Evolutionary conservation across 2,888 invertebrate genomes (phyloP).

Genomic region (Xylocampa areola): DNA sequence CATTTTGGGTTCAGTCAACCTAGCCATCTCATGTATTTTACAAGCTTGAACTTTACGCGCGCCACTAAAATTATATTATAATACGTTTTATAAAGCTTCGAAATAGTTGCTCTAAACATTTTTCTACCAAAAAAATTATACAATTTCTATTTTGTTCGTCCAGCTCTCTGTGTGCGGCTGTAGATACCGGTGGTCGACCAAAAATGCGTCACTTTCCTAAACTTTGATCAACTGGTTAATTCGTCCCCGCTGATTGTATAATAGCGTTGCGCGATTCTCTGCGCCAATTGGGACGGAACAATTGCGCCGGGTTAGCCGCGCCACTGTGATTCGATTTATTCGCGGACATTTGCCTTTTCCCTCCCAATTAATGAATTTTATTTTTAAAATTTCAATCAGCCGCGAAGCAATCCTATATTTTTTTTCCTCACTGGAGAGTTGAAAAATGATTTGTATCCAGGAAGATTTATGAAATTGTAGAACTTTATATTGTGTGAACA

Average conservation of each 20-base stretch:
- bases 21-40: too few relatives aligned
- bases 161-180: background rate
- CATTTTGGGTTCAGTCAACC: too few relatives aligned
- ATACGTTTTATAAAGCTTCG: too few relatives aligned
- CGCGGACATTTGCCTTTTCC: conserved; percentile 13
- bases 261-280: background rate
- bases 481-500: background rate
- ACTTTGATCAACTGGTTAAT: conserved; percentile 18
- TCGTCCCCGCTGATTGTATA: conserved; percentile 18
- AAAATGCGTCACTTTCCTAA: conserved; percentile 9
- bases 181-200: conserved; percentile 1
- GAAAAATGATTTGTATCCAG: background rate
- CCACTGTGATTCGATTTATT: conserved; percentile 25
- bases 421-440: background rate
- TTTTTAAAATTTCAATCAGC: conserved; percentile 11
- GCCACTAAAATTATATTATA: too few relatives aligned
- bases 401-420: background rate
- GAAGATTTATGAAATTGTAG: background rate
- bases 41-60: too few relatives aligned
- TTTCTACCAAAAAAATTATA: too few relatives aligned
- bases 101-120: too few relatives aligned
- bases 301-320: conserved; percentile 10
- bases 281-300: conserved; percentile 4
- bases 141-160: too few relatives aligned
- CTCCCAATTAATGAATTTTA: conserved; percentile 12